Evolutionary conservation across 1,140 invertebrate genomes (phyloP).

Genomic region (Linepithema humile): DNA sequence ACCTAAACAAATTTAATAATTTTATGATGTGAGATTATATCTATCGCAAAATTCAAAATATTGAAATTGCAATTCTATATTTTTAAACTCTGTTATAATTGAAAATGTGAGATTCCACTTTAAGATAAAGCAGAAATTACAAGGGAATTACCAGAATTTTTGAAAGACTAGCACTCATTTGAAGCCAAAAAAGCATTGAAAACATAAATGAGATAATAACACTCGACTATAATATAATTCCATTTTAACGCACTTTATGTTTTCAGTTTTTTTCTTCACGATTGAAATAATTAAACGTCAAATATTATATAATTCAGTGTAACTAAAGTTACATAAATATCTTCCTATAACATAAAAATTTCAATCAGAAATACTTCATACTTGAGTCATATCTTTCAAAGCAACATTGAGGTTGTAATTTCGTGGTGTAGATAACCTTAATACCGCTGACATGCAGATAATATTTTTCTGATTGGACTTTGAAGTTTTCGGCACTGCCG

Average conservation of each 20-base stretch:
- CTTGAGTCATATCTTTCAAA: neutral
- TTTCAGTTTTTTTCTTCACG: neutral
- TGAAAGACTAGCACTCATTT: neutral
- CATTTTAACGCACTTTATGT: neutral
- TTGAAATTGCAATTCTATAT: neutral
- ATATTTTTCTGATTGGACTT: neutral
- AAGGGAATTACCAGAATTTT: no score
- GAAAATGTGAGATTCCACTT: neutral
- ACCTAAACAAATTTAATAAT: constrained; percentile 37
- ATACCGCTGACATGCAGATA: neutral
- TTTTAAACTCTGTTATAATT: neutral
- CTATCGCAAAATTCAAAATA: neutral
- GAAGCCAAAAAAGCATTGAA: no score
- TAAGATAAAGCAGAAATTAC: neutral
- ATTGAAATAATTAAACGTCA: neutral
- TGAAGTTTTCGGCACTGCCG: neutral
- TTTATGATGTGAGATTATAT: neutral
- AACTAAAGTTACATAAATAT: neutral
- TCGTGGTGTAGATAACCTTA: neutral
- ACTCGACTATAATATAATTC: constrained; percentile 9
- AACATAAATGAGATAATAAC: neutral
- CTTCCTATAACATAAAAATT: neutral
- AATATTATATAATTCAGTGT: no score
- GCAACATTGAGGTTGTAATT: neutral
- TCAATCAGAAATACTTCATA: neutral